phyloP scores from a whole-genome alignment of 2,797 vertebrate species.

The Rhinophrynus dorsalis region DNA sequence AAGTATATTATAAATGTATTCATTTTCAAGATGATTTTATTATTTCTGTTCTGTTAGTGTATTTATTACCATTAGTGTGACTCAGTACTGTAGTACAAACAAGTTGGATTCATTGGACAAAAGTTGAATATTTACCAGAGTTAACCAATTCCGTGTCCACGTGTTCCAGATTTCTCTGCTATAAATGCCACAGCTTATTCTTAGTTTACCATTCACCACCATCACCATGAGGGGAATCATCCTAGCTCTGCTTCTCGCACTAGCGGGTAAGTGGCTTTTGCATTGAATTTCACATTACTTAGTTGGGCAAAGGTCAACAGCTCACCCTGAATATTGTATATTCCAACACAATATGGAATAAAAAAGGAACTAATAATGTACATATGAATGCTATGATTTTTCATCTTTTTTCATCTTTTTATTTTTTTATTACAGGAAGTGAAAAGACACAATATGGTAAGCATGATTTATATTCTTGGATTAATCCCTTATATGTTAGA shows the following conservation, averaged over 20 bases:
- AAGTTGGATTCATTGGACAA: slow-evolving; percentile 57
- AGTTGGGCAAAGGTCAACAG: too few species aligned
- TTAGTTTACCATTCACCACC: slow-evolving; percentile 49
- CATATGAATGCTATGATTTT: not conserved
- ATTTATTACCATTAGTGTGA: not conserved
- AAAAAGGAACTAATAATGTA: too few species aligned
- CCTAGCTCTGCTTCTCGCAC: slow-evolving; percentile 53
- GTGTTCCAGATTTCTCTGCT: slow-evolving; percentile 50
- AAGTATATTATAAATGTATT: not conserved
- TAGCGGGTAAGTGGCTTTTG: slow-evolving; percentile 57
- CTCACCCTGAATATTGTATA: too few species aligned
- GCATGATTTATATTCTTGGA: too few species aligned
- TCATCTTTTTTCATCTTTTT: not conserved
- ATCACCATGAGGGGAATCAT: slow-evolving; percentile 65
- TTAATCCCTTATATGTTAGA: too few species aligned
- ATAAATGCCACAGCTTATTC: slow-evolving; percentile 56
- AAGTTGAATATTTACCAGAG: slow-evolving; percentile 59
- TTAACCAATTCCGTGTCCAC: slow-evolving; percentile 39
- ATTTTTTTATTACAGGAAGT: slow-evolving; percentile 8
- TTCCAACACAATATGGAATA: too few species aligned
- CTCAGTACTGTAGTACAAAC: not conserved
- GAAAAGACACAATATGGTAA: slow-evolving; percentile 25
- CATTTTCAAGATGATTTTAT: not conserved
- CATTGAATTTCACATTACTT: too few species aligned
- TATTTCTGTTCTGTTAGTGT: not conserved